Evolutionary conservation across 2,113 vertebrate genomes (phyloP), one percentile per base, ranked within the genome.

Genomic region (Macquaria ambigua): DNA sequence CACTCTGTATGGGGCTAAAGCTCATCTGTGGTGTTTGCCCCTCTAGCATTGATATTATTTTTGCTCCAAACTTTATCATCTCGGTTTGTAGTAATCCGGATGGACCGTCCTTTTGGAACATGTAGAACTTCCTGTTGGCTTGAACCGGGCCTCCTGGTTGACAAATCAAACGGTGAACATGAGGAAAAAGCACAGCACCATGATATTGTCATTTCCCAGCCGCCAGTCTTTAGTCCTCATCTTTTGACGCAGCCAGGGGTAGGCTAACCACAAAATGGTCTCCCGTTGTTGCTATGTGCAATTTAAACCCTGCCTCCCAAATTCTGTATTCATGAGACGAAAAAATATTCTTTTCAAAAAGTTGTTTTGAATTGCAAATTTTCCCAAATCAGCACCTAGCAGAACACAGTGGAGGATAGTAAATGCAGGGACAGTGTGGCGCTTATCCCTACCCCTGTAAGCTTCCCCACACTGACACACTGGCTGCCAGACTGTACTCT

Each of bases 321-420:
- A 93, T 94, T 93, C 85, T 85, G 87, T 94, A 96, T 96, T 96
- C 94, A 95, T 94, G 92, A 95, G 92, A 80, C 64, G 82, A 83
- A 79, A 86, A 93, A 93, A 87, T 91, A 93, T 89, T 93, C 89
- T 88, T 93, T 92, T 91, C 82, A 94, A 93, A 93, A 93, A 93
- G 86, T 93, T 93, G 77, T 94, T 96, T 96, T 95, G 94, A 95
- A 95, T 96, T 96, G 95, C 94, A 95, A 95, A 96, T 96, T 77
- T 91, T 18, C 80, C 83, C 84, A 95, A 95, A 94, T 95, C 92
- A 92, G 89, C 85, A 91, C 86, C 88, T 84, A 61, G 87, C 90
- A 92, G 93, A 92, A 90, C 89, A 86, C 80, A 82, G 89, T 84
- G 89, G 81, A 88, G 87, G 79, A 86, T 83, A 89, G 83, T 89